Conservation (phyloP, 2,113 vertebrate species). For the Okapia johnstoni region DNA sequence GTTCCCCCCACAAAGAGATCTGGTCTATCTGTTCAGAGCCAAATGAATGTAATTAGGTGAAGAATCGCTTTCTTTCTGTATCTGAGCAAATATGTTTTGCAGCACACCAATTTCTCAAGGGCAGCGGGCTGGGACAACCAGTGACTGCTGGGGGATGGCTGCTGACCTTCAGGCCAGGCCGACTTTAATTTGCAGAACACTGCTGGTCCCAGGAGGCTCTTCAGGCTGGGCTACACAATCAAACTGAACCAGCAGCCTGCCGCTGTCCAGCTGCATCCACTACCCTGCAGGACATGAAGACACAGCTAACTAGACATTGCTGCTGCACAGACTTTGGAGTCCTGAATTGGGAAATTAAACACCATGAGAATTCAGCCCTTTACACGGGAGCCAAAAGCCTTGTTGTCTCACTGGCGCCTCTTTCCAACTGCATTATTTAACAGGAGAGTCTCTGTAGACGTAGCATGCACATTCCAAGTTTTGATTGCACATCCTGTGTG, state of each 20-base stretch:
- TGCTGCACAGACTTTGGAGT: background rate
- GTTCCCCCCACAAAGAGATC: constrained; percentile 28
- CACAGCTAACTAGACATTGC: constrained; percentile 47
- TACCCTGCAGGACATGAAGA: constrained; percentile 56
- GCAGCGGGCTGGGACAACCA: constrained; percentile 54
- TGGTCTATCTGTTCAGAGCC: constrained; percentile 1
- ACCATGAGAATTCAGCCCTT: background rate
- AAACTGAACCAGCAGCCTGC: constrained; percentile 55
- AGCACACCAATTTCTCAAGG: constrained; percentile 64
- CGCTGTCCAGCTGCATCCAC: constrained; percentile 68
- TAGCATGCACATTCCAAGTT: background rate
- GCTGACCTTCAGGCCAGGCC: constrained; percentile 77
- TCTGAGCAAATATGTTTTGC: constrained; percentile 64
- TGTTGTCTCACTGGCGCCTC: background rate
- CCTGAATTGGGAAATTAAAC: constrained; percentile 32
- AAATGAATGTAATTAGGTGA: constrained; percentile 66
- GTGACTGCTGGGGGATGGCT: constrained; percentile 65
- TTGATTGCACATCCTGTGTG: background rate
- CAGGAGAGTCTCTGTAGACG: background rate
- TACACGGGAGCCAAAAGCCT: constrained; percentile 44
- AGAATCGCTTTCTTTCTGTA: constrained; percentile 45
- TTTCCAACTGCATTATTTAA: constrained; percentile 41
- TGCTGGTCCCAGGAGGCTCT: constrained; percentile 73
- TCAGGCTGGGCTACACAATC: constrained; percentile 74
- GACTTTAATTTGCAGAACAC: constrained; percentile 76